Conservation (phyloP, 2,888 invertebrate species). For the Aporophyla nigra region DNA sequence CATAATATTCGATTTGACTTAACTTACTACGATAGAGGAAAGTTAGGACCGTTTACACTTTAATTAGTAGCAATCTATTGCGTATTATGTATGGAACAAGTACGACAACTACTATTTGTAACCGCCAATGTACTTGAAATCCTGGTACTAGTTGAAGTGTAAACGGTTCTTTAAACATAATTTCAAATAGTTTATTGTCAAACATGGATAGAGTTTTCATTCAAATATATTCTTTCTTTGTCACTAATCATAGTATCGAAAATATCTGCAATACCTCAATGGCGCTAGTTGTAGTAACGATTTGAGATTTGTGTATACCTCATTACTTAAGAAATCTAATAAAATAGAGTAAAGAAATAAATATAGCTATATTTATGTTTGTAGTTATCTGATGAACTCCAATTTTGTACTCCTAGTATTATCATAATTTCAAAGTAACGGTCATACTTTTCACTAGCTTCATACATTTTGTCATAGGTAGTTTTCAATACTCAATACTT, state of each 20-base stretch:
- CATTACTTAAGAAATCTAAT: neutral
- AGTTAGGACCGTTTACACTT: conserved; percentile 45
- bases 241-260: conserved; percentile 18
- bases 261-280: conserved; percentile 22
- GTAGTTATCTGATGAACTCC: neutral
- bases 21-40: conserved; percentile 68
- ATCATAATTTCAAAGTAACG: neutral
- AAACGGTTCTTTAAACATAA: conserved; percentile 51
- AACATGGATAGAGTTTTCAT: conserved; percentile 51
- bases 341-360: neutral
- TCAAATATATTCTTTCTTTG: conserved; percentile 29
- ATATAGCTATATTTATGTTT: neutral
- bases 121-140: neutral
- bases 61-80: conserved; percentile 10
- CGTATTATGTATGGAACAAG: neutral
- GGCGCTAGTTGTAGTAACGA: conserved; percentile 47
- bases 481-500: too few relatives aligned
- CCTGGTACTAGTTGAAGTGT: conserved; percentile 22
- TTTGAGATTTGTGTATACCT: neutral
- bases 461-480: neutral
- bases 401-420: neutral
- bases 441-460: neutral
- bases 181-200: conserved; percentile 70
- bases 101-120: too few relatives aligned
- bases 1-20: conserved; percentile 72